phyloP scores from a whole-genome alignment of 2,888 invertebrate species.

The Drosophila demipolita region DNA sequence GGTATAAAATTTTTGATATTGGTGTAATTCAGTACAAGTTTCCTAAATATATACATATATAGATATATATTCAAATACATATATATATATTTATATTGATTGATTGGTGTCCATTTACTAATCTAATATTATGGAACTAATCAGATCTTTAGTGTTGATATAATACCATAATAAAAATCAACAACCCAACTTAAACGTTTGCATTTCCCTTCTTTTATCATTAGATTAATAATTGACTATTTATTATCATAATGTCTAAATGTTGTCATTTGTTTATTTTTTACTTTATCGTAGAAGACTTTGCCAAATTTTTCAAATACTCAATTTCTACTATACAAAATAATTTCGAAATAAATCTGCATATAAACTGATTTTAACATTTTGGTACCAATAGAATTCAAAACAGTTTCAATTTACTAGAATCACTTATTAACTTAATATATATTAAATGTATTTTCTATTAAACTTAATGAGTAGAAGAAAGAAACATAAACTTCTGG shows the following conservation, averaged over 20 bases:
- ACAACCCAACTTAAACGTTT: conserved; percentile 31
- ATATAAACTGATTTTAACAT: not conserved
- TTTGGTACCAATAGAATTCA: not conserved
- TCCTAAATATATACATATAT: not conserved
- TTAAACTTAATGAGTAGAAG: not conserved
- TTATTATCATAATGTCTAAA: conserved; percentile 38
- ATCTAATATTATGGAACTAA: conserved; percentile 4
- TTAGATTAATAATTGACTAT: conserved; percentile 45
- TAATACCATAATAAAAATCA: not conserved
- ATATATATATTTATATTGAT: conserved; percentile 10
- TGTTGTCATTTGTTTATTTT: conserved; percentile 42
- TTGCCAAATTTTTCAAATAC: conserved; percentile 22
- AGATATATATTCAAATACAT: not conserved
- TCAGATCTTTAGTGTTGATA: conserved; percentile 10
- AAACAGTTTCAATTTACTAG: not conserved
- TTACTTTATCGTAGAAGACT: conserved; percentile 33
- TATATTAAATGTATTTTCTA: not conserved
- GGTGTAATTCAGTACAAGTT: conserved; percentile 24
- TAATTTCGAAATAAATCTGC: conserved; percentile 3
- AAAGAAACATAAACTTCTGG: not conserved
- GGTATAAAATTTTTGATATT: conserved; percentile 30
- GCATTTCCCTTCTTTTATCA: conserved; percentile 29
- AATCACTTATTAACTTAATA: not conserved
- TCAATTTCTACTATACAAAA: conserved; percentile 9
- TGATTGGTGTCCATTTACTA: conserved; percentile 26